Evolutionary conservation across 2,888 invertebrate species (phyloP), one percentile per base, ranked within the genome.

Genomic region (Margaritifera margaritifera): DNA sequence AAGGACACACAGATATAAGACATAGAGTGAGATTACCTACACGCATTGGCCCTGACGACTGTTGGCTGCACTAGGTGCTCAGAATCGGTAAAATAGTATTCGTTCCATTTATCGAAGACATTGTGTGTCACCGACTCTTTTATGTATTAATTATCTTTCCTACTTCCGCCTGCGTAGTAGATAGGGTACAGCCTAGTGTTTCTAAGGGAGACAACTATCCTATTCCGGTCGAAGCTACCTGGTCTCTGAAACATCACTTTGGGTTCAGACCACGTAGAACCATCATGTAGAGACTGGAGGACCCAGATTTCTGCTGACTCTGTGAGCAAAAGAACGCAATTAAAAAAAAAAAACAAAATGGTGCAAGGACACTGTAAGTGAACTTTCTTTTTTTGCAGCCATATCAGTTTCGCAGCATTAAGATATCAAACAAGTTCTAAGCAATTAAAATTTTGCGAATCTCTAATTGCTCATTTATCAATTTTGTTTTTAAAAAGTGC

Each of bases 151-250:
- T 52, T 66, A 25, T 68, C 68, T 59, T 68, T 72, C 19, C 68
- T 61, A 22, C 55, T 61, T 31, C 56, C 67, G 31, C 67, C 60
- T 19, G 74, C 67, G 61, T 74, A 74, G 55, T 72, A 77, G 8
- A 71, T 69, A 8, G 74, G 74, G 31, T 68, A 69, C 11, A 77
- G 56, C 66, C 74, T 69, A 6, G 70, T 60, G 55, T 74, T 64
- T 20, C 70, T 71, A 55, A 72, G 66, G 8, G 74, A 68, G 6
- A 68, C 25, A 22, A 77, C 57, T 18, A 74, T 66, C 20, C 76
- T 63, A 51, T 77, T 77, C 50, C 73, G 53, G 62, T 74, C 73
- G 62, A 74, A 76, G n/a, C 73, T 71, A 19, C 73, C 76, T 22
- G 71, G 62, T 51, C 67, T 64, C 19, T 57, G 58, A 55, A 73